phyloP scores from a whole-genome alignment of 2,113 vertebrate genomes.

The Syngnathus typhle region DNA sequence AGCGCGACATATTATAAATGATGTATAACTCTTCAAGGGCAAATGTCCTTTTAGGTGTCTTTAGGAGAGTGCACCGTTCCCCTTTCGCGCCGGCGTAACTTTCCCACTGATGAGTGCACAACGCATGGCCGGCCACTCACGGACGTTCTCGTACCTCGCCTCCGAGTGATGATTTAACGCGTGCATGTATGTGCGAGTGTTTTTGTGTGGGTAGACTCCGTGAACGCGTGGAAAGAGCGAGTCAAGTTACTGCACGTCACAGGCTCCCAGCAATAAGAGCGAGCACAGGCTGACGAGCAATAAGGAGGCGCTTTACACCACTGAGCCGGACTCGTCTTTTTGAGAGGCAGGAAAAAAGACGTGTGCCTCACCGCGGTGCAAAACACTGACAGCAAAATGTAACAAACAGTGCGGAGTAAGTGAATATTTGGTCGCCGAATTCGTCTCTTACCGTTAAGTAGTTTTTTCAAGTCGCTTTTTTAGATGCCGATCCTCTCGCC shows the following conservation, averaged over 20 bases:
- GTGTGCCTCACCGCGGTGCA: conserved; percentile 29
- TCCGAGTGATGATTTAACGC: not conserved
- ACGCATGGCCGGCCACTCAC: conserved; percentile 3
- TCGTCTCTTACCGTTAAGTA: conserved; percentile 79
- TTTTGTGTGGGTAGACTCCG: conserved; percentile 19
- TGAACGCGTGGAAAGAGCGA: conserved; percentile 63
- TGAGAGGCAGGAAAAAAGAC: conserved; percentile 75
- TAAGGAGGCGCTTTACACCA: conserved; percentile 65
- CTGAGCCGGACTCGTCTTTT: conserved; percentile 70
- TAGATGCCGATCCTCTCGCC: conserved; percentile 75
- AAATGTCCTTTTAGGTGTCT: conserved; percentile 3
- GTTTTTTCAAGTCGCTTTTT: conserved; percentile 79
- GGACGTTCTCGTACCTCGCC: not conserved
- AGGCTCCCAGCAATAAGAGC: conserved; percentile 63
- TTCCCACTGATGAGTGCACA: conserved; percentile 50
- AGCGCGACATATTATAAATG: not conserved
- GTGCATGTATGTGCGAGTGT: not conserved
- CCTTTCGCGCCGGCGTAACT: conserved; percentile 60
- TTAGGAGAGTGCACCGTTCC: not conserved
- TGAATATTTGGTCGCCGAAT: conserved; percentile 64
- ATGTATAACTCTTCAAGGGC: conserved; percentile 5
- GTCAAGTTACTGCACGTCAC: conserved; percentile 75
- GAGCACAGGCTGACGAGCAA: conserved; percentile 54
- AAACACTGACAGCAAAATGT: conserved; percentile 32
- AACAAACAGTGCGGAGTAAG: conserved; percentile 40